Base-by-base conservation (phyloP, 2,888 invertebrate species). In the Tachina grossa region DNA sequence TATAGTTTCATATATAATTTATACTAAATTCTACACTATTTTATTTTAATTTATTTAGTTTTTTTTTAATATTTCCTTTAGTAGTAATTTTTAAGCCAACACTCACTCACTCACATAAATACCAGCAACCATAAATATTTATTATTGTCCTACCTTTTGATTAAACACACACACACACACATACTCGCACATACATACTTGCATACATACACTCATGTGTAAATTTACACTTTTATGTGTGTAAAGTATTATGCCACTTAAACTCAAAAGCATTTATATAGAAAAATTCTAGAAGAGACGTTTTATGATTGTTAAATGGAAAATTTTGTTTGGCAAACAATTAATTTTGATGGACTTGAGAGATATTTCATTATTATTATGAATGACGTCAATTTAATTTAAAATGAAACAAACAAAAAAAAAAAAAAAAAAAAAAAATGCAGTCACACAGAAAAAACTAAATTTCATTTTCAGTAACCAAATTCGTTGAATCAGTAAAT, bases 311-410 rank as follows among this genome's bases (percentile, higher is more conserved):
- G 74, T 71, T 82, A 74, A 78, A 85, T 69, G 69, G 81, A 53
- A 85, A 77, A 82, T 78, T 63, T 75, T 82, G 69, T 82, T 85
- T 85, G 78, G 82, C 82, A 85, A 82, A 82, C 82, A 85, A 85
- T 85, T 85, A 85, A 78, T 82, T 85, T 85, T 85, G 85, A 85
- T 85, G 82, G 82, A 82, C 85, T 85, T 82, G 85, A 85, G 74
- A 75, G 78, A 78, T 85, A 85, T 82, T 82, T 80, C 59, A 66
- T 81, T 83, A 72, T 75, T 82, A 85, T 78, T 82, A 71, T 78
- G 82, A 85, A 82, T 85, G 85, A 85, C 82, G 85, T 85, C 82
- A 85, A 82, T 85, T 85, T 85, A 75, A 82, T 82, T 82, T 75
- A 49, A 85, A 85, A 85, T 80, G 39, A 57, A 31, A 5, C 5